These are phyloP conservation scores for Crematogaster levior DNA, from an alignment of 2,888 invertebrate species.

Conservation along the genomic window DNA sequence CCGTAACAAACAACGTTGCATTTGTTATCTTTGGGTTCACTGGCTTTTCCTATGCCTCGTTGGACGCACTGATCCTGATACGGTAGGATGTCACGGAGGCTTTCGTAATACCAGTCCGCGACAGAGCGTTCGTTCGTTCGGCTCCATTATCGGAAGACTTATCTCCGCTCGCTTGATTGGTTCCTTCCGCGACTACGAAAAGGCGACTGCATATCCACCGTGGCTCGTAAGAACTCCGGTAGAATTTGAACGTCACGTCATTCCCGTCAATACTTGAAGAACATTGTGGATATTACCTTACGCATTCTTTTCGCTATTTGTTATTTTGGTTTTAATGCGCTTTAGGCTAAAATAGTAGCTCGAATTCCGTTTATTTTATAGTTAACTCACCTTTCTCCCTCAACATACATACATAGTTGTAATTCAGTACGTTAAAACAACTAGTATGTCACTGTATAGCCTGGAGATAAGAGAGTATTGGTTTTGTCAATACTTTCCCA, in stretches of 20 bases:
- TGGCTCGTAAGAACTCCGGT: constrained; percentile 18
- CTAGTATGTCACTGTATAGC: not conserved
- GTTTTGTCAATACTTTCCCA: not conserved
- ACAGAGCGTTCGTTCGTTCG: constrained; percentile 71
- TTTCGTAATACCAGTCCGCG: constrained; percentile 57
- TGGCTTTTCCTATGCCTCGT: constrained; percentile 61
- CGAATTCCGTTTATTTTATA: no score
- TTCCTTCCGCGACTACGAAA: constrained; percentile 70
- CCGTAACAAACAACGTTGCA: constrained; percentile 69
- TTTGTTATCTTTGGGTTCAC: constrained; percentile 77
- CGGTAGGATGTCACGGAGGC: constrained; percentile 63
- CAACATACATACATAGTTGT: not conserved
- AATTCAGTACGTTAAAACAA: not conserved
- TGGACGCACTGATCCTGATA: constrained; percentile 69
- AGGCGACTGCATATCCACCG: constrained; percentile 62
- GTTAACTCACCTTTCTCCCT: not conserved
- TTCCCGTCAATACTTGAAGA: not conserved
- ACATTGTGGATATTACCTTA: constrained; percentile 1
- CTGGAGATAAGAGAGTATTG: constrained; percentile 14
- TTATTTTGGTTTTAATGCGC: not conserved
- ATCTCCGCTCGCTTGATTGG: constrained; percentile 78
- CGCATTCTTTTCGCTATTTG: constrained; percentile 3
- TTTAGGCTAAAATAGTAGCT: no score
- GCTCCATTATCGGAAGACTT: constrained; percentile 79
- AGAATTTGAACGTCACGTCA: constrained; percentile 8